A percentile compares a stretch with the other conserved stretches of the same genome.
phyloP scores from a whole-genome alignment of 92 coral and sea anemone species.

The Nematostella vectensis region DNA sequence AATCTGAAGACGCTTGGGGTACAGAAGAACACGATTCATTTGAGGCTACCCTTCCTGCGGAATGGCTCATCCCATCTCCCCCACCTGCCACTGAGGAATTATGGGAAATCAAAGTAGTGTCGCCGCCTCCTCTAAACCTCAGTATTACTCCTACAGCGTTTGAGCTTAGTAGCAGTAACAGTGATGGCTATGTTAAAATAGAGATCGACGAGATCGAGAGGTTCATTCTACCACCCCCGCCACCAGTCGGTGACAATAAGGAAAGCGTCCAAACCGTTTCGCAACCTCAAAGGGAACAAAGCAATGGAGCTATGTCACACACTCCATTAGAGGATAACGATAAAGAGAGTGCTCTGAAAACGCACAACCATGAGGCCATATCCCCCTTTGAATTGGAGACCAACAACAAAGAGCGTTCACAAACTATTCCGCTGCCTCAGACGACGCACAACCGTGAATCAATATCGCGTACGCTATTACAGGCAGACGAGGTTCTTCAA shows the following conservation, averaged over 20 bases:
- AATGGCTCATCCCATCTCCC: slow-evolving; percentile 74
- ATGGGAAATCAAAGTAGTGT: slow-evolving; percentile 41
- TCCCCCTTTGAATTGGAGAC: too few relatives aligned
- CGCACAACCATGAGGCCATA: too few relatives aligned
- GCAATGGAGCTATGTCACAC: too few relatives aligned
- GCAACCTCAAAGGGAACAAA: slow-evolving; percentile 3
- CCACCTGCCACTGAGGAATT: slow-evolving; percentile 57
- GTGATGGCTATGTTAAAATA: slow-evolving; percentile 11
- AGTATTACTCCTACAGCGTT: slow-evolving; percentile 2
- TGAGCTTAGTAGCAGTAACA: neutral
- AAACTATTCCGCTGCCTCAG: too few relatives aligned
- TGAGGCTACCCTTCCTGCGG: slow-evolving; percentile 13
- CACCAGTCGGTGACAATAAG: too few relatives aligned
- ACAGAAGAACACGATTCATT: neutral
- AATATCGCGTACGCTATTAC: too few relatives aligned
- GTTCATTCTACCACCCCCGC: slow-evolving; percentile 67
- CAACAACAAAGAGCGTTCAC: too few relatives aligned
- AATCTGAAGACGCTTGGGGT: neutral
- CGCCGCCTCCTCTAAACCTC: slow-evolving; percentile 52
- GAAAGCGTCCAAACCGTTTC: slow-evolving; percentile 15
- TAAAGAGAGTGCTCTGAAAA: too few relatives aligned
- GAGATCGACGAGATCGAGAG: slow-evolving; percentile 36
- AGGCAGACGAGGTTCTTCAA: too few relatives aligned
- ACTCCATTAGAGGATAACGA: too few relatives aligned
- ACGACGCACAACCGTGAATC: too few relatives aligned